Conservation (phyloP, 2,113 vertebrate genomes). For the Bambusicola thoracicus region DNA sequence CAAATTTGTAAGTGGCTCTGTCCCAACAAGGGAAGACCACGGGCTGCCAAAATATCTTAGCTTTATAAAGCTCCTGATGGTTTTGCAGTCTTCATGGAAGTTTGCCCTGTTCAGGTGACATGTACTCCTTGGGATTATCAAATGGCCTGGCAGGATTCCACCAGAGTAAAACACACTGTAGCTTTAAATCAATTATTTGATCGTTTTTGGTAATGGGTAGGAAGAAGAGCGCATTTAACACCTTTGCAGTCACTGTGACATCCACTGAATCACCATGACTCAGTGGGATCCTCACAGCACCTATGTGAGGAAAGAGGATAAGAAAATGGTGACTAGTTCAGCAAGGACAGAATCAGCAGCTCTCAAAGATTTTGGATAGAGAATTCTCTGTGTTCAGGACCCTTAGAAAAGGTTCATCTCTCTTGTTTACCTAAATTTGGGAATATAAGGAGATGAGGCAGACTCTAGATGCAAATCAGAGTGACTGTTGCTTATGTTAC, state of each 20-base stretch:
- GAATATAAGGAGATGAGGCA: too few species aligned
- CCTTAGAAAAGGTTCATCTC: neutral
- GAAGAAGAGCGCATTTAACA: neutral
- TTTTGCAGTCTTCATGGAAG: neutral
- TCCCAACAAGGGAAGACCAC: too few species aligned
- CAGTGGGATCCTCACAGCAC: neutral
- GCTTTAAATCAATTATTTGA: conserved; percentile 10
- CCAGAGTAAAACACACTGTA: neutral
- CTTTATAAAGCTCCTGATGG: neutral
- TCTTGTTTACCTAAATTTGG: neutral
- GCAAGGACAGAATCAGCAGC: neutral
- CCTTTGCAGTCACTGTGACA: neutral
- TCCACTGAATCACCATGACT: neutral
- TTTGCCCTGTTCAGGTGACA: neutral
- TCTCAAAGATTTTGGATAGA: neutral
- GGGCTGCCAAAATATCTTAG: neutral
- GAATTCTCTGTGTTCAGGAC: neutral
- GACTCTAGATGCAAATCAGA: neutral
- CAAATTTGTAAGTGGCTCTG: neutral
- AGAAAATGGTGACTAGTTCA: neutral
- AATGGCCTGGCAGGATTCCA: neutral
- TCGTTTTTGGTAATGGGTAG: neutral
- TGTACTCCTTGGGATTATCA: neutral
- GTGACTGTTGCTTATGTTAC: neutral
- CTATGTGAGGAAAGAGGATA: neutral